These are phyloP conservation scores for Lanius collurio DNA, from an alignment of 2,113 vertebrate species.

Conservation along the genomic window DNA sequence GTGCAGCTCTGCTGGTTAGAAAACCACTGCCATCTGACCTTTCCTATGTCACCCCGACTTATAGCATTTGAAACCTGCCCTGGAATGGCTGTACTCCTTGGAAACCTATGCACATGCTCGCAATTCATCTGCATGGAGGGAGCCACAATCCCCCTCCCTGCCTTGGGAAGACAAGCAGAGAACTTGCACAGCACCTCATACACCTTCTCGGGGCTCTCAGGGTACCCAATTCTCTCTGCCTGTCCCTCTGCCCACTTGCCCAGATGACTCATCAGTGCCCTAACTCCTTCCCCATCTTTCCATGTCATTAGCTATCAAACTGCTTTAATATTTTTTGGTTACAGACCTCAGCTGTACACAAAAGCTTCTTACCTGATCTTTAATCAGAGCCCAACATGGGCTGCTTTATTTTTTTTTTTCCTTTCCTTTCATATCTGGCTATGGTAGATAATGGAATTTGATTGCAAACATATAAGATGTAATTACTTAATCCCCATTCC, in stretches of 20 bases:
- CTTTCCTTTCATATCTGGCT: not conserved
- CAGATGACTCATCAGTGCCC: not conserved
- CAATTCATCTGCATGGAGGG: not conserved
- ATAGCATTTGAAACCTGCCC: not conserved
- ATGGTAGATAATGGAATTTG: not conserved
- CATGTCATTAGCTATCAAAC: not conserved
- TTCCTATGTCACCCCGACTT: not conserved
- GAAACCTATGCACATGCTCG: not conserved
- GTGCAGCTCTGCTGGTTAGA: not conserved
- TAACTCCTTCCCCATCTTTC: not conserved
- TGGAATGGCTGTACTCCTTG: not conserved
- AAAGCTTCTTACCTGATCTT: not conserved
- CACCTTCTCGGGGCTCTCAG: not conserved
- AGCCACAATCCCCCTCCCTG: not conserved
- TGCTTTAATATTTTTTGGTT: not conserved
- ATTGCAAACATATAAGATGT: conserved; percentile 2
- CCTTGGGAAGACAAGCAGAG: not conserved
- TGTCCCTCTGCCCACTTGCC: not conserved
- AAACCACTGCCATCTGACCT: not conserved
- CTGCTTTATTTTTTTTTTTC: not conserved
- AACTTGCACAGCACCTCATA: not conserved
- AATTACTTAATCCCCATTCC: conserved; percentile 21
- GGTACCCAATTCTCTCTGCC: not conserved
- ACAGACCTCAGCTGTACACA: not conserved
- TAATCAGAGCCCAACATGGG: not conserved